Conservation (phyloP, 1,140 invertebrate genomes). For the Eueides isabella region DNA sequence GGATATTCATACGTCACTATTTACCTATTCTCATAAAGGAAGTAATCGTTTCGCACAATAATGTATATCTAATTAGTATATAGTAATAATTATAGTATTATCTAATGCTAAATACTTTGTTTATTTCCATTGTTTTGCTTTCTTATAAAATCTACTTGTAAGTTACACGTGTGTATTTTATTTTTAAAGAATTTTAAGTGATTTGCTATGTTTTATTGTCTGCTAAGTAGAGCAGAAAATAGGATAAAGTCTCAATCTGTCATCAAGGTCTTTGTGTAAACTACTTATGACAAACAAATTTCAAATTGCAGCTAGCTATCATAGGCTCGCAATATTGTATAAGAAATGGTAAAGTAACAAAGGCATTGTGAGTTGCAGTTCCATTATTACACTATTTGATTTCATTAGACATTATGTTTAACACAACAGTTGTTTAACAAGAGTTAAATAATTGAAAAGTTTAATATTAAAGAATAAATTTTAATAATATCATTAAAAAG, state of each 20-base stretch:
- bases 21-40: conserved; percentile 8
- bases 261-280: conserved; percentile 43
- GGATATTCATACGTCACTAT: conserved; percentile 3
- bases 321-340: conserved; percentile 18
- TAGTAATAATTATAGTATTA: conserved; percentile 1
- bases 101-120: conserved; percentile 38
- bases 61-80: neutral
- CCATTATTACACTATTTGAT: neutral
- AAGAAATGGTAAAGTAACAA: conserved; percentile 17
- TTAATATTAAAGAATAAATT: neutral
- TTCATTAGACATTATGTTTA: neutral
- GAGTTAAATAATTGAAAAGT: neutral
- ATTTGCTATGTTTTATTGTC: no score
- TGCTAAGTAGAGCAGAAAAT: conserved; percentile 56
- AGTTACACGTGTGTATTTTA: neutral
- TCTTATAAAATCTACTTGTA: conserved; percentile 32
- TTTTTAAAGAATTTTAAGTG: neutral
- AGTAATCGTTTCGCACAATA: conserved; percentile 16
- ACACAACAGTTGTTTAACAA: neutral
- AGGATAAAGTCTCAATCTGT: conserved; percentile 21
- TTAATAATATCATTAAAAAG: no score
- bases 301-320: conserved; percentile 16
- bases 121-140: conserved; percentile 58
- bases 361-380: neutral
- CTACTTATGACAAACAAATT: conserved; percentile 26